Base-by-base conservation (phyloP, 2,888 invertebrate genomes). In the Drosophila mettleri region DNA sequence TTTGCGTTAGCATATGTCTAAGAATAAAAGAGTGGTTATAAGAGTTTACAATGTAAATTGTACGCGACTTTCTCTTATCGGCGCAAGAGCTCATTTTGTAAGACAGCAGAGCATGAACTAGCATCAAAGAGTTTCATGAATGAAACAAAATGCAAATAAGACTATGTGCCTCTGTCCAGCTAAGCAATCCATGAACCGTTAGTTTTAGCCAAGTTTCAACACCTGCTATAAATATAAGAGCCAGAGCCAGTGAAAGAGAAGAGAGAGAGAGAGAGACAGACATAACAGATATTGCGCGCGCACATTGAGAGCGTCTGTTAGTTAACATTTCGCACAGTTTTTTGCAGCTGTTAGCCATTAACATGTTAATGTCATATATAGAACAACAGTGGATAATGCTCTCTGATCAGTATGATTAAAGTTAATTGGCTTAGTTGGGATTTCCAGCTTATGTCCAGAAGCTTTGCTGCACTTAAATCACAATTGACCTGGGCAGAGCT, bases 281-380 rank as follows among this genome's bases (percentile, higher is more conserved):
- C 22, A 20, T 33, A 18, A 8, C 5, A 7, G 41, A 0, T 2
- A 36, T n/a, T 68, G 80, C 77, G 77, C 68, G 18, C 9, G 45
- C 54, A 67, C 54, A 6, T 14, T 9, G 54, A 38, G 46, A 58
- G 22, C 22, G 2, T 3, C 27, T 49, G 38, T 38, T 53, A 54
- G 9, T 45, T 51, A 69, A 69, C 74, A 76, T 71, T 76, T 55
- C 52, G 66, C 45, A 67, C 18, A 62, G 78, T 61, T 77, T 36
- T 49, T 6, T 20, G 5, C 38, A 34, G 10, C 53, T 74, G 61
- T 62, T 68, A 69, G 14, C 36, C 27, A 7, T 8, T n/a, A 33
- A 36, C 27, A 2, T 18, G 24, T n/a, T 62, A 41, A 16, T n/a
- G 1, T 16, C 6, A 9, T 34, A 24, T 22, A 22, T 49, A 39